Conservation (phyloP, 1,140 invertebrate genomes). For the Dreissena rostriformis region DNA sequence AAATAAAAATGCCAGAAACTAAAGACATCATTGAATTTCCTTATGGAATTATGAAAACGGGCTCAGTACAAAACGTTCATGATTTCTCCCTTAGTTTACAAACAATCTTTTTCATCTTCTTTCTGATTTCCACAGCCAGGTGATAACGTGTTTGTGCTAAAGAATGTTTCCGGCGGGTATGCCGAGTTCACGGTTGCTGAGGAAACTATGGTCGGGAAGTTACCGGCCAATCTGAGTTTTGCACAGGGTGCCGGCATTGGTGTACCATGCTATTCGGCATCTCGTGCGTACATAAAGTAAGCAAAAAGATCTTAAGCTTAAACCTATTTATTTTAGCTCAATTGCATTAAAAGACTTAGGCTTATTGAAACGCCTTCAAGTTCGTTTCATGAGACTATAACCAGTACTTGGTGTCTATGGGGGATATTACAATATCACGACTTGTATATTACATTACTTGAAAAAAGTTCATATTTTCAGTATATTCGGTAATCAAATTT, state of each 20-base stretch:
- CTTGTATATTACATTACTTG: too few species aligned
- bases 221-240: conserved; percentile 66
- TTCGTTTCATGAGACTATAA: too few species aligned
- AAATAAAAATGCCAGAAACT: neutral
- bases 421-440: too few species aligned
- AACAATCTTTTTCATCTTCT: neutral
- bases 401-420: too few species aligned
- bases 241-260: conserved; percentile 25
- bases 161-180: conserved; percentile 80
- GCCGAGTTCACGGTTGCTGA: conserved; percentile 82
- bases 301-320: too few species aligned
- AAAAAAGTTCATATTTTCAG: too few species aligned
- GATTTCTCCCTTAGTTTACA: neutral
- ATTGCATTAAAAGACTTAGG: too few species aligned
- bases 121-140: conserved; percentile 5
- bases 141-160: conserved; percentile 80
- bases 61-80: neutral
- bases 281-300: conserved; percentile 16
- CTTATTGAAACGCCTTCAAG: too few species aligned
- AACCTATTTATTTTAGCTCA: too few species aligned
- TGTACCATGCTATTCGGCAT: conserved; percentile 19
- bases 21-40: neutral
- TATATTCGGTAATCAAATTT: too few species aligned
- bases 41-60: neutral
- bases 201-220: conserved; percentile 71